Conservation (phyloP, 2,888 invertebrate genomes). For the Drosophila hawaiiensis region DNA sequence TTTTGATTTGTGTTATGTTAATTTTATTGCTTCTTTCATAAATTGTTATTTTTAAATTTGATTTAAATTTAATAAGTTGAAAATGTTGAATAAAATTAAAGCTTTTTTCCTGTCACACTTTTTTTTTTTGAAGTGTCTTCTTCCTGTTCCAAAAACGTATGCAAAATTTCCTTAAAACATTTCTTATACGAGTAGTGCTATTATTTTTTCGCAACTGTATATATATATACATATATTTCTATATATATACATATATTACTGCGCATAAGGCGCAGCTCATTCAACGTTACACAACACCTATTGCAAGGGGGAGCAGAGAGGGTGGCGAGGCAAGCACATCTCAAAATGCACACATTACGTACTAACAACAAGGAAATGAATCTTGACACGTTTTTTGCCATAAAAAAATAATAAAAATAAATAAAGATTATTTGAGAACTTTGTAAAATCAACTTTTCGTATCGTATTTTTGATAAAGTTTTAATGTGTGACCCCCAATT, state of each 20-base stretch:
- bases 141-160: neutral
- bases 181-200: neutral
- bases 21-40: too few relatives aligned
- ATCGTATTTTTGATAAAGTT: neutral
- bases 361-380: constrained; percentile 33
- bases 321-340: constrained; percentile 10
- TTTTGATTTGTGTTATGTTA: neutral
- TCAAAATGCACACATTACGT: constrained; percentile 29
- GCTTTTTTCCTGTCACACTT: neutral
- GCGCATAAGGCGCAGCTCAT: constrained; percentile 74
- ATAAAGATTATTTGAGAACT: constrained; percentile 1
- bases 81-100: neutral
- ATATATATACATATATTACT: constrained; percentile 36
- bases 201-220: neutral
- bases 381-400: neutral
- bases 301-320: neutral
- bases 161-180: neutral
- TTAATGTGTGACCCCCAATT: neutral
- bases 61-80: too few relatives aligned
- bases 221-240: neutral
- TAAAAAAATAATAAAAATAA: neutral
- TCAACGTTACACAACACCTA: constrained; percentile 58
- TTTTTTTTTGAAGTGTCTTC: neutral
- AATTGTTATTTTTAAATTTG: too few relatives aligned
- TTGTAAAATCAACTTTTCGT: neutral